Percentiles rank a stretch among this genome's conserved stretches.
Evolutionary conservation across 2,888 invertebrate genomes (phyloP).

Genomic region (Platycheirus albimanus): DNA sequence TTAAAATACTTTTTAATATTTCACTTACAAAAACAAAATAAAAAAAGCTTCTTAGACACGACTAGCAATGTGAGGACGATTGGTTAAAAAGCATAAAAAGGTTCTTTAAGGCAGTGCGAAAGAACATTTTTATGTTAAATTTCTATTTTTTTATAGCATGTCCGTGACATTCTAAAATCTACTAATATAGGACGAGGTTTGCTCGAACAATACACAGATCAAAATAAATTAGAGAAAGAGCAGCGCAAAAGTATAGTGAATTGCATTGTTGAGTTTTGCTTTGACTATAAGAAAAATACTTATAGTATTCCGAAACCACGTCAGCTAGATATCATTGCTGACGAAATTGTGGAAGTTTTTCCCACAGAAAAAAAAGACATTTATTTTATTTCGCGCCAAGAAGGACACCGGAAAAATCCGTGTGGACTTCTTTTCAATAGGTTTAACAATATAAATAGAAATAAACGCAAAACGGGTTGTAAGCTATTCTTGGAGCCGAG

Average conservation of each 20-base stretch:
- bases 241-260: slow-evolving; percentile 3
- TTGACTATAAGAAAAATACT: not conserved
- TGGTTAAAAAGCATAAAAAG: too few relatives aligned
- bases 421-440: slow-evolving; percentile 1
- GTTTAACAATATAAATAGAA: not conserved
- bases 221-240: not conserved
- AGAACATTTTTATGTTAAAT: too few relatives aligned
- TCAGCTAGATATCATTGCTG: not conserved
- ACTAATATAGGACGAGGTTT: not conserved
- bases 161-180: slow-evolving; percentile 9
- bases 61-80: too few relatives aligned
- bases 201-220: not conserved
- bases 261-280: not conserved
- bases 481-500: not conserved
- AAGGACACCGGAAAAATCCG: not conserved
- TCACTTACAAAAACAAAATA: too few relatives aligned
- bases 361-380: slow-evolving; percentile 8
- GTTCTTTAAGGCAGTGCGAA: too few relatives aligned
- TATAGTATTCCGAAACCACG: not conserved
- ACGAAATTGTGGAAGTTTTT: not conserved
- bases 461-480: not conserved
- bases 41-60: too few relatives aligned
- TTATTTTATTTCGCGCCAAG: not conserved
- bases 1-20: too few relatives aligned
- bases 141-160: too few relatives aligned